phyloP scores from a whole-genome alignment of 2,797 vertebrate genomes.

The Muraenolepis orangiensis region DNA sequence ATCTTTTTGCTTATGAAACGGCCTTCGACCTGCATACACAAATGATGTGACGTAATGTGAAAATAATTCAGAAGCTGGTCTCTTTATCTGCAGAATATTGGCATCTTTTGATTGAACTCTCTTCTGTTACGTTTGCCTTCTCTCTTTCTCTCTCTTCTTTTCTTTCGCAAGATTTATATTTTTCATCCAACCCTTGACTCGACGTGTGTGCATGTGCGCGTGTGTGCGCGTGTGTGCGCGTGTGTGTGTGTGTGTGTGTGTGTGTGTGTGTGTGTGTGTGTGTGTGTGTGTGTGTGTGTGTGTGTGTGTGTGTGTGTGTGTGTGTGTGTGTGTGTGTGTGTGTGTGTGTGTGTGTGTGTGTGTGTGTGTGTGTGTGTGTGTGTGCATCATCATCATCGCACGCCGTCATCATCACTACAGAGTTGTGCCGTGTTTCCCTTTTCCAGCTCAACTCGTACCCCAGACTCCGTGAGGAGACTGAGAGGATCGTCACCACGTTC shows the following conservation, averaged over 20 bases:
- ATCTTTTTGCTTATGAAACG: neutral
- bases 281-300: too few relatives aligned
- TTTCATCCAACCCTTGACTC: neutral
- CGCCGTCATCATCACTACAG: too few relatives aligned
- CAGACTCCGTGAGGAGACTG: conserved; percentile 90
- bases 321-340: neutral
- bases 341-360: neutral
- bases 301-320: neutral
- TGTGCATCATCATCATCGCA: too few relatives aligned
- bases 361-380: neutral
- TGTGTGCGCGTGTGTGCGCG: neutral
- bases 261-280: neutral
- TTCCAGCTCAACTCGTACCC: conserved; percentile 91
- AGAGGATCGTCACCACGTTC: conserved; percentile 91
- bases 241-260: neutral
- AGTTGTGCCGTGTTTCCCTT: conserved; percentile 37
- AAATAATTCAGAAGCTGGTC: neutral
- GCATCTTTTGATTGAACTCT: neutral
- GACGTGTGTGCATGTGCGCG: neutral
- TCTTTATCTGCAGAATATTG: neutral
- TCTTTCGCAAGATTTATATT: too few relatives aligned
- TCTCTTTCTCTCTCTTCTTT: too few relatives aligned
- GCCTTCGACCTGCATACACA: neutral
- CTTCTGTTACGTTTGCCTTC: neutral
- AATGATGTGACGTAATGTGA: neutral